phyloP scores from a whole-genome alignment of 1,140 invertebrate genomes.

The Bombus balteatus region DNA sequence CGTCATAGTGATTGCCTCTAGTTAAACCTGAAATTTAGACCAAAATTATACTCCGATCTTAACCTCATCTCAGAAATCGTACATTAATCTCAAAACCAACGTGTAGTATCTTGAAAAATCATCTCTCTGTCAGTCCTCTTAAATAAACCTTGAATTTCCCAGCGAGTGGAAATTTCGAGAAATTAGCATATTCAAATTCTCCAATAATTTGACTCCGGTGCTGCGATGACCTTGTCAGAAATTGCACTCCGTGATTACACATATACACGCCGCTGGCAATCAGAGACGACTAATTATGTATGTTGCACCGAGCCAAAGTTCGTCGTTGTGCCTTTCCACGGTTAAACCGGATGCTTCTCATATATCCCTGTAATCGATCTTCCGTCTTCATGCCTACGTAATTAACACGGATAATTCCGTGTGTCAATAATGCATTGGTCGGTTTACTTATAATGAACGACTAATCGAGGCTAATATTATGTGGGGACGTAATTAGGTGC shows the following conservation, averaged over 20 bases:
- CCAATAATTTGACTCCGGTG: constrained; percentile 17
- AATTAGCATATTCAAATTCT: constrained; percentile 17
- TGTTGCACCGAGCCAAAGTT: neutral
- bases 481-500: neutral
- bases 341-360: neutral
- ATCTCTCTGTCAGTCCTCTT: too few relatives aligned
- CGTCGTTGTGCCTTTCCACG: neutral
- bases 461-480: constrained; percentile 19
- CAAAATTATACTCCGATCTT: too few relatives aligned
- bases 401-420: neutral
- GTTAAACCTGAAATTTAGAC: too few relatives aligned
- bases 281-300: constrained; percentile 19
- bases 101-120: too few relatives aligned
- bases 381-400: neutral
- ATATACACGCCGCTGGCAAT: constrained; percentile 16
- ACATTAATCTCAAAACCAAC: too few relatives aligned
- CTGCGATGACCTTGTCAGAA: constrained; percentile 1
- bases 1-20: too few relatives aligned
- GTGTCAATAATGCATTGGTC: neutral
- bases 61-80: too few relatives aligned
- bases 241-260: constrained; percentile 37
- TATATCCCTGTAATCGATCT: constrained; percentile 16
- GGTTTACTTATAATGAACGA: constrained; percentile 24
- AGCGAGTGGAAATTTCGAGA: neutral
- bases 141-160: neutral